phyloP scores from a whole-genome alignment of 2,888 invertebrate species.

The Drosophila rellima region DNA sequence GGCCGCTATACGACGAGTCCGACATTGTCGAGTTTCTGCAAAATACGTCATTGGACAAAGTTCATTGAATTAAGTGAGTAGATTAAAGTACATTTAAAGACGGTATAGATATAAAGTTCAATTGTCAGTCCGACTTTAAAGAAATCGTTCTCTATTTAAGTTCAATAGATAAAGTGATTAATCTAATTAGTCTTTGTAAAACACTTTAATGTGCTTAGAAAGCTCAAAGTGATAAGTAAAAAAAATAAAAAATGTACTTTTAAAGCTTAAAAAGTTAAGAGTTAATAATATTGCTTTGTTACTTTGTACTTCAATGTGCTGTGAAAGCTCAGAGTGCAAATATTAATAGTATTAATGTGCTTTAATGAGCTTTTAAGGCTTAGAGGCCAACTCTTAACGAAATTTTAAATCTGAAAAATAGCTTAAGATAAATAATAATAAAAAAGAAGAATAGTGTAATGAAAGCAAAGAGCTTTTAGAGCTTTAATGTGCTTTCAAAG shows the following conservation, averaged over 20 bases:
- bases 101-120: background rate
- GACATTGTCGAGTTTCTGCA: conserved; percentile 84
- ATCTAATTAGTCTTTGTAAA: background rate
- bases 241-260: background rate
- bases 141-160: background rate
- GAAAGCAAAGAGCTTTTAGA: background rate
- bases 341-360: background rate
- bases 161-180: too few relatives aligned
- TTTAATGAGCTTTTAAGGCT: background rate
- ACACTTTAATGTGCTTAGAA: background rate
- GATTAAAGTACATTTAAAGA: background rate
- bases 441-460: too few relatives aligned
- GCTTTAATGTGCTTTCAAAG: background rate
- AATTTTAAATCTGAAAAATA: too few relatives aligned
- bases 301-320: too few relatives aligned
- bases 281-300: too few relatives aligned
- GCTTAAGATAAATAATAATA: background rate
- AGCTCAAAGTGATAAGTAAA: background rate
- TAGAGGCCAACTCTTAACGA: too few relatives aligned
- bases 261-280: background rate
- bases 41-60: background rate
- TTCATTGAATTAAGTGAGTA: background rate
- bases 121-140: background rate
- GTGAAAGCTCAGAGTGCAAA: background rate
- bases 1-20: conserved; percentile 84